A percentile compares a stretch with the other conserved stretches of the same genome.
Evolutionary conservation across 2,888 invertebrate species (phyloP).

Genomic region (Capitulum mitella): DNA sequence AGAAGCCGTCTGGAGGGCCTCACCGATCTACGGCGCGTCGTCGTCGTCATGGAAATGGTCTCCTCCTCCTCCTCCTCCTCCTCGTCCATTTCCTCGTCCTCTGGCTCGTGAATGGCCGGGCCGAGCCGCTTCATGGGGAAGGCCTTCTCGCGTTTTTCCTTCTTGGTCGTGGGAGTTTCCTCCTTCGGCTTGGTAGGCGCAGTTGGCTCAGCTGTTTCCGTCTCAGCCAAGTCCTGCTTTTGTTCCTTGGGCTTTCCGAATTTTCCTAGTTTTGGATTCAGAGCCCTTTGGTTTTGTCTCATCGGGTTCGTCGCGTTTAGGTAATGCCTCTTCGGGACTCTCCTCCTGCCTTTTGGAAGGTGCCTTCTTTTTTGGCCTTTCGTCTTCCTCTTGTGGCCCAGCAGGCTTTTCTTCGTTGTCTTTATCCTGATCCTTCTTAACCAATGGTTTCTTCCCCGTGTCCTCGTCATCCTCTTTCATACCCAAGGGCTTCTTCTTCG

Average conservation of each 20-base stretch:
- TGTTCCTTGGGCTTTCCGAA: not conserved
- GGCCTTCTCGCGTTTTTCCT: not conserved
- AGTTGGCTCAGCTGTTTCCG: not conserved
- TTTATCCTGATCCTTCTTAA: slow-evolving; percentile 30
- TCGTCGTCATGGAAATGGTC: not conserved
- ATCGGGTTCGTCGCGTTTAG: slow-evolving; percentile 27
- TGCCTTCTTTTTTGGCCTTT: slow-evolving; percentile 33
- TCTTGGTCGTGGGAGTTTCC: not conserved
- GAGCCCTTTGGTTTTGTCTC: not conserved
- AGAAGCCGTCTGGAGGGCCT: too few species aligned
- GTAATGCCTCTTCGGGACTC: not conserved
- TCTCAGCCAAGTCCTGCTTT: not conserved
- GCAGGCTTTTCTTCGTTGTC: slow-evolving; percentile 32
- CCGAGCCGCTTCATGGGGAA: not conserved
- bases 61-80: not conserved
- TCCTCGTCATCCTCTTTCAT: slow-evolving; percentile 27
- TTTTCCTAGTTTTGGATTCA: not conserved
- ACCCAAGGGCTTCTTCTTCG: slow-evolving; percentile 27
- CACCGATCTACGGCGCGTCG: not conserved
- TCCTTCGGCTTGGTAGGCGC: not conserved
- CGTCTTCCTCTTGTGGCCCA: slow-evolving; percentile 32
- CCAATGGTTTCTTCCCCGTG: too few species aligned
- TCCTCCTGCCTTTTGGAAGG: slow-evolving; percentile 34
- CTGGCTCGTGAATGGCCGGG: not conserved
- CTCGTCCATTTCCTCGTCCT: not conserved